phyloP scores from a whole-genome alignment of 2,113 vertebrate genomes.

The Oryzias curvinotus region DNA sequence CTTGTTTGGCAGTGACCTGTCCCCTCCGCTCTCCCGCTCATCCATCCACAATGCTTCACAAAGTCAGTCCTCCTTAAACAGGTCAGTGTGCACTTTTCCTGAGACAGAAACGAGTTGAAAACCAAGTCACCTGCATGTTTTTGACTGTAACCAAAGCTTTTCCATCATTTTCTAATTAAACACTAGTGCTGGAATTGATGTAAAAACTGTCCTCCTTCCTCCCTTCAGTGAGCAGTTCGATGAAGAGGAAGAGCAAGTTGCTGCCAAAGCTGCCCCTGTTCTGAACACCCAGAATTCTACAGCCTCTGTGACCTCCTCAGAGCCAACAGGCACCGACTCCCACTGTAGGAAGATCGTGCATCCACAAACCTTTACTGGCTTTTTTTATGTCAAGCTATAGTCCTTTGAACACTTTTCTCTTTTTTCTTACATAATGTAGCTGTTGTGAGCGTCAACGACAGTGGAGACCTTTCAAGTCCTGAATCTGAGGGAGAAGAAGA shows the following conservation, averaged over 20 bases:
- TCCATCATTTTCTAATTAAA: not conserved
- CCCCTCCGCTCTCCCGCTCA: slow-evolving; percentile 61
- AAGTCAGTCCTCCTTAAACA: slow-evolving; percentile 36
- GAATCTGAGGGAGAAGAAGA: slow-evolving; percentile 63
- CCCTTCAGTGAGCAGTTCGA: slow-evolving; percentile 51
- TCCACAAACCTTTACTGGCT: not conserved
- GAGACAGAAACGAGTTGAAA: not conserved
- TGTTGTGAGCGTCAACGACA: slow-evolving; percentile 76
- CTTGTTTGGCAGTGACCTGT: slow-evolving; percentile 66
- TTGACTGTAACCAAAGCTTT: not conserved
- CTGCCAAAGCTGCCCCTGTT: slow-evolving; percentile 18
- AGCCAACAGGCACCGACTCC: slow-evolving; percentile 69
- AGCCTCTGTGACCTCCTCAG: slow-evolving; percentile 64
- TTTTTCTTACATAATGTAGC: slow-evolving; percentile 62
- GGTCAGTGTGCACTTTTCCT: slow-evolving; percentile 32
- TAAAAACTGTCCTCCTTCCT: not conserved
- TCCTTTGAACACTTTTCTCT: slow-evolving; percentile 1
- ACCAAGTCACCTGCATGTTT: too few species aligned
- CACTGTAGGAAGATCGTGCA: slow-evolving; percentile 63
- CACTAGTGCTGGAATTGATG: not conserved
- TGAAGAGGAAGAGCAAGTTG: slow-evolving; percentile 21
- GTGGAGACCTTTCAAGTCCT: slow-evolving; percentile 73
- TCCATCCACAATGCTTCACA: slow-evolving; percentile 59
- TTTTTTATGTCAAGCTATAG: not conserved
- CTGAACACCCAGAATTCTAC: slow-evolving; percentile 58